Conservation (phyloP, 2,113 vertebrate genomes). For the Thunnus maccoyii region DNA sequence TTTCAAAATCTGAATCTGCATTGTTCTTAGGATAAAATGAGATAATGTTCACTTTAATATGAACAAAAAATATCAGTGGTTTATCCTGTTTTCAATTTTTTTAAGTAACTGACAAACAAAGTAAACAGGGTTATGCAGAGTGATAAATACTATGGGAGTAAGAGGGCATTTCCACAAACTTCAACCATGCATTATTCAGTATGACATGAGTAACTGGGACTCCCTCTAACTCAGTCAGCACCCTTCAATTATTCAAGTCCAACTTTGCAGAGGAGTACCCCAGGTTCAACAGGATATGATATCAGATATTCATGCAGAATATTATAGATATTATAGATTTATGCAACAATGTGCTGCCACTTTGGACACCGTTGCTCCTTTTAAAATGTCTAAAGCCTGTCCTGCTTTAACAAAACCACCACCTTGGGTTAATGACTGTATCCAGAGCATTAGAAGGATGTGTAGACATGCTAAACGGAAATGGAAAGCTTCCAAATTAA, state of each 20-base stretch:
- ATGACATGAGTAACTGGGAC: conserved; percentile 56
- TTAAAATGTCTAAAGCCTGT: too few species aligned
- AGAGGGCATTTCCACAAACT: conserved; percentile 62
- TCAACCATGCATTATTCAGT: conserved; percentile 71
- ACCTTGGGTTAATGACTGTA: too few species aligned
- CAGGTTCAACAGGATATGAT: conserved; percentile 45
- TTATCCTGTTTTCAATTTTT: conserved; percentile 5
- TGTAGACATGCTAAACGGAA: too few species aligned
- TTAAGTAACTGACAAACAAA: background rate
- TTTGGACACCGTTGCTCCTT: too few species aligned
- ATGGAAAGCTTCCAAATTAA: too few species aligned
- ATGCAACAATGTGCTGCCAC: too few species aligned
- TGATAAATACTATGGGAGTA: conserved; percentile 55
- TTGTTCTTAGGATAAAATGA: background rate
- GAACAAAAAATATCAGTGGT: background rate
- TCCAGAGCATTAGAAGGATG: too few species aligned
- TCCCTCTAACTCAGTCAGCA: conserved; percentile 53
- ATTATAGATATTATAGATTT: too few species aligned
- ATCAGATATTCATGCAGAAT: background rate
- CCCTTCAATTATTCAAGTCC: conserved; percentile 64
- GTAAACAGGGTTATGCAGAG: conserved; percentile 40
- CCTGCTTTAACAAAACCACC: too few species aligned
- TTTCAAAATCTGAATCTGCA: background rate
- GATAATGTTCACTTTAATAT: background rate
- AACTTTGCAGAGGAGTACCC: conserved; percentile 47